A percentile compares a stretch with the other conserved stretches of the same genome.
Conservation (phyloP, 2,113 vertebrate species). For the Copsychus sechellarum region DNA sequence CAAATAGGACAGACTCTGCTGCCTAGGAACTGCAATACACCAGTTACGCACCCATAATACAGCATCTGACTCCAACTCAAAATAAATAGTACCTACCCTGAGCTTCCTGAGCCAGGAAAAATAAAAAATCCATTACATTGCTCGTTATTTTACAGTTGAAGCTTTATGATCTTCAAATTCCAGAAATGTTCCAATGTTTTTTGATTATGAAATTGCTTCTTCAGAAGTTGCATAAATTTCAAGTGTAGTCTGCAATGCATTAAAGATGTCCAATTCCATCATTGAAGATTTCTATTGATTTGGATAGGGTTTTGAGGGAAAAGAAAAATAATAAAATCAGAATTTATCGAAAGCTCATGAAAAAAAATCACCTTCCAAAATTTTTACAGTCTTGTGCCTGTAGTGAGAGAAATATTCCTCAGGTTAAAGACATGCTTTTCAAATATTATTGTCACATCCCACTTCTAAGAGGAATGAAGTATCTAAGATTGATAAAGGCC, state of each 20-base stretch:
- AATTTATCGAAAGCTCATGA: neutral
- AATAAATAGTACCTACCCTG: neutral
- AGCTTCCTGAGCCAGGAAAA: neutral
- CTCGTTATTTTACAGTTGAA: neutral
- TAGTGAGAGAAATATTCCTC: neutral
- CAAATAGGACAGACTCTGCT: neutral
- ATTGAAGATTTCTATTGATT: neutral
- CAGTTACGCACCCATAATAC: neutral
- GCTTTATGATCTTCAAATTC: neutral
- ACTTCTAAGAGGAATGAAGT: neutral
- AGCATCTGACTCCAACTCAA: neutral
- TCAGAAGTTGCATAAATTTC: neutral
- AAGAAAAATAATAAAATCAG: neutral
- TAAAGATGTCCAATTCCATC: neutral
- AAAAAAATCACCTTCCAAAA: too few species aligned
- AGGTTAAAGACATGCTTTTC: neutral
- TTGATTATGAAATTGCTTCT: neutral
- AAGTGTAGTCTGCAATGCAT: neutral
- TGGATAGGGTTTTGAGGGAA: neutral
- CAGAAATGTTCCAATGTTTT: neutral
- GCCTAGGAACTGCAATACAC: neutral
- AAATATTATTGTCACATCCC: fast-evolving
- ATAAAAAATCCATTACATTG: neutral
- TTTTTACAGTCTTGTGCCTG: neutral
- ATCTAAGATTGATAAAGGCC: neutral